phyloP scores from a whole-genome alignment of 1,140 invertebrate genomes.

The Drosophila tropicalis region DNA sequence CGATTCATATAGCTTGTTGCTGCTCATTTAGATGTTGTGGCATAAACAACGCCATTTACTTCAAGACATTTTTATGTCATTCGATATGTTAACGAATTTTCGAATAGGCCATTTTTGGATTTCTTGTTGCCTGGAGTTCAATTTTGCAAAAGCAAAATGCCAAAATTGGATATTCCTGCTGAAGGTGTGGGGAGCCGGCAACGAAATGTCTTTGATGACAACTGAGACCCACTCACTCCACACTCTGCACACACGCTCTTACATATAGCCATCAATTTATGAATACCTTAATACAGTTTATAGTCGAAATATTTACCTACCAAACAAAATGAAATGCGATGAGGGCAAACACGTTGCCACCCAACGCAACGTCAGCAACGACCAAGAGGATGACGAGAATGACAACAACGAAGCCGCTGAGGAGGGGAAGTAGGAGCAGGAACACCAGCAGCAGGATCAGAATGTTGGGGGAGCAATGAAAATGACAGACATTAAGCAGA shows the following conservation, averaged over 20 bases:
- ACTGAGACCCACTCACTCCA: slow-evolving; percentile 6
- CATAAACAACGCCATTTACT: slow-evolving; percentile 38
- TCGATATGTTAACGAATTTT: slow-evolving; percentile 72
- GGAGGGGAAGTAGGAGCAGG: slow-evolving; percentile 7
- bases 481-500: slow-evolving; percentile 64
- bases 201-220: slow-evolving; percentile 18
- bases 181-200: background rate
- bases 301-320: slow-evolving; percentile 73
- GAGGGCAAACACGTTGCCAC: slow-evolving; percentile 40
- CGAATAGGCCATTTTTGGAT: slow-evolving; percentile 73
- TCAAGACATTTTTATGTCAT: slow-evolving; percentile 69
- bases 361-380: slow-evolving; percentile 14
- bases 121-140: slow-evolving; percentile 23
- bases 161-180: slow-evolving; percentile 9
- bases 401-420: slow-evolving; percentile 23
- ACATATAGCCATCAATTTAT: slow-evolving; percentile 61
- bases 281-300: slow-evolving; percentile 80
- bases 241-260: no score
- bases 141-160: slow-evolving; percentile 27
- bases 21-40: slow-evolving; percentile 49
- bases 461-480: slow-evolving; percentile 39
- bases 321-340: slow-evolving; percentile 61
- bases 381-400: slow-evolving; percentile 26
- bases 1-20: slow-evolving; percentile 59
- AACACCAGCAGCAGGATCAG: slow-evolving; percentile 3